A percentile compares a stretch with the other conserved stretches of the same genome.
Evolutionary conservation across 2,797 vertebrate species (phyloP).

Genomic region (Leptoclinus maculatus): DNA sequence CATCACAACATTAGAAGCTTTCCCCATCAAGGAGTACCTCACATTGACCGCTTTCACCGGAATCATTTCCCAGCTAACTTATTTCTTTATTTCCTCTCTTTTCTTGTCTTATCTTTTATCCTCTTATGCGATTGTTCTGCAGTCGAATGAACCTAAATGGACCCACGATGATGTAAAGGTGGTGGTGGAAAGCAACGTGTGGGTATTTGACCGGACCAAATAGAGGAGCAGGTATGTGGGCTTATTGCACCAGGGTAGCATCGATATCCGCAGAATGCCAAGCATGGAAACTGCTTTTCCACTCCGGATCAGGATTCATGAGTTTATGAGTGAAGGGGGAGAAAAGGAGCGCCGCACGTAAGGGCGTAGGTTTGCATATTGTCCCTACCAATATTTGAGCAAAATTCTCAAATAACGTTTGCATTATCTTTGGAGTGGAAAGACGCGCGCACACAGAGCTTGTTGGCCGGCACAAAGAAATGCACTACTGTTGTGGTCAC

Average conservation of each 20-base stretch:
- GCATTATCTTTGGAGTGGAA: no score
- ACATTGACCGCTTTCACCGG: slow-evolving; percentile 33
- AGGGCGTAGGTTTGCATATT: no score
- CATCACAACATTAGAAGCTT: slow-evolving; percentile 21
- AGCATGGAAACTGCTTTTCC: background rate
- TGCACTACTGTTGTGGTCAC: no score
- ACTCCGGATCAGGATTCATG: background rate
- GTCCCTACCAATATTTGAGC: background rate
- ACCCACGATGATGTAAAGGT: background rate
- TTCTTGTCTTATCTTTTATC: background rate
- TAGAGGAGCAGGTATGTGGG: background rate
- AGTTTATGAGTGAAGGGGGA: no score
- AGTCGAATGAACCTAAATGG: slow-evolving; percentile 7
- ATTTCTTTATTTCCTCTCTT: slow-evolving; percentile 8
- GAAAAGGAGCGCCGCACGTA: no score
- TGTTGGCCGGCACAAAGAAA: no score
- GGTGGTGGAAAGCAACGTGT: background rate
- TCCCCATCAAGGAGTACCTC: slow-evolving; percentile 18
- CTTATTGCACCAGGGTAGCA: background rate
- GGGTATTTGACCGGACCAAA: background rate
- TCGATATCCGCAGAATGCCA: background rate
- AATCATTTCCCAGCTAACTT: slow-evolving; percentile 26
- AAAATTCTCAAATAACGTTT: background rate
- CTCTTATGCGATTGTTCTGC: background rate
- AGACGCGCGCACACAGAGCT: no score